A percentile compares a stretch with the other conserved stretches of the same genome.
Conservation (phyloP, 2,113 vertebrate genomes). For the Toxostoma redivivum region DNA sequence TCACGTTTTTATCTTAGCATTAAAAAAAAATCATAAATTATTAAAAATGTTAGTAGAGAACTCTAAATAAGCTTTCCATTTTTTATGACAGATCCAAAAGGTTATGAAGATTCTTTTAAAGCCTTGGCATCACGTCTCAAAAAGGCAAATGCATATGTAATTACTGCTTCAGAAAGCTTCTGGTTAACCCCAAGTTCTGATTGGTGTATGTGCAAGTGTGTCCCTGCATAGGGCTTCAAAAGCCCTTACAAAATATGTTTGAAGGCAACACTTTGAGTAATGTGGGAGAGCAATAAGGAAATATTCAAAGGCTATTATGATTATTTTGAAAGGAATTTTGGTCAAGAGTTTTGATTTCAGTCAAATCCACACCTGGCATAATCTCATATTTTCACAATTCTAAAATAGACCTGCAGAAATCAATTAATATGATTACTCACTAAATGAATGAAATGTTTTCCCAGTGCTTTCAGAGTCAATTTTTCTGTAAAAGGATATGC, state of each 20-base stretch:
- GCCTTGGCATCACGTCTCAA: neutral
- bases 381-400: neutral
- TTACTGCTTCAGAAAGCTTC: neutral
- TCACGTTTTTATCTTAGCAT: neutral
- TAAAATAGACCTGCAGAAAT: neutral
- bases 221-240: neutral
- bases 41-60: neutral
- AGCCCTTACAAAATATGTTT: neutral
- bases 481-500: neutral
- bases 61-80: neutral
- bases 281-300: neutral
- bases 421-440: neutral
- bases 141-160: neutral
- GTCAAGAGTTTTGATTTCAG: neutral
- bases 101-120: neutral
- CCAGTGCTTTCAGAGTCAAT: neutral
- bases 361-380: neutral
- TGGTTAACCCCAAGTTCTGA: neutral
- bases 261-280: neutral
- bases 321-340: neutral
- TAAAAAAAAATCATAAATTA: neutral
- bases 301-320: neutral
- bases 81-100: neutral
- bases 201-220: neutral
- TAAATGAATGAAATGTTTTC: neutral